Conservation (phyloP, 2,113 vertebrate genomes). For the Mastomys natalensis region DNA sequence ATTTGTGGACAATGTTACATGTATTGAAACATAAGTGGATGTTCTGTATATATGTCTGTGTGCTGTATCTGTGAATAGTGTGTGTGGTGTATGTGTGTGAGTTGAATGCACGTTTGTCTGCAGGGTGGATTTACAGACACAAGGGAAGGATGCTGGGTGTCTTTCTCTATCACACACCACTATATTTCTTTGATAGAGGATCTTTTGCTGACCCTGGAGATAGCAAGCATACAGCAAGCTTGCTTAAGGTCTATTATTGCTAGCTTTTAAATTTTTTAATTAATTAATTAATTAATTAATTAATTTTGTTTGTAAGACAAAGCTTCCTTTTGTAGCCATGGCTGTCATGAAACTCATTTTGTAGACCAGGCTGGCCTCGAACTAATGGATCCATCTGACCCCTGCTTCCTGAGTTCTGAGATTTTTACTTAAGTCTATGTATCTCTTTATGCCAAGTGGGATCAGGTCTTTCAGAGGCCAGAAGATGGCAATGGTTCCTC, state of each 20-base stretch:
- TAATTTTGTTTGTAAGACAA: not conserved
- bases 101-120: not conserved
- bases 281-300: not conserved
- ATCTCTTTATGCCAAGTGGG: not conserved
- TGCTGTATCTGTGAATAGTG: too few species aligned
- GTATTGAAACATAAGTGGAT: slow-evolving; percentile 3
- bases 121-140: not conserved
- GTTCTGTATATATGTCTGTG: not conserved
- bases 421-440: not conserved
- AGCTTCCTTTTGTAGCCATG: not conserved
- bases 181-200: not conserved
- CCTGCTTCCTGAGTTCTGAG: not conserved
- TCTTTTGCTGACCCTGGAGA: not conserved
- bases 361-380: not conserved
- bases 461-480: not conserved
- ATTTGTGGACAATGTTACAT: not conserved
- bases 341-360: not conserved
- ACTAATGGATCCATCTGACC: not conserved
- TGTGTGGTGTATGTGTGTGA: not conserved
- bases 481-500: not conserved
- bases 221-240: too few species aligned
- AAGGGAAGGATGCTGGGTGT: not conserved
- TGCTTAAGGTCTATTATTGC: not conserved
- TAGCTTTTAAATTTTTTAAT: not conserved
- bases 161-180: not conserved